Conservation (phyloP, 2,113 vertebrate species). For the Neodontobutis hainanensis region DNA sequence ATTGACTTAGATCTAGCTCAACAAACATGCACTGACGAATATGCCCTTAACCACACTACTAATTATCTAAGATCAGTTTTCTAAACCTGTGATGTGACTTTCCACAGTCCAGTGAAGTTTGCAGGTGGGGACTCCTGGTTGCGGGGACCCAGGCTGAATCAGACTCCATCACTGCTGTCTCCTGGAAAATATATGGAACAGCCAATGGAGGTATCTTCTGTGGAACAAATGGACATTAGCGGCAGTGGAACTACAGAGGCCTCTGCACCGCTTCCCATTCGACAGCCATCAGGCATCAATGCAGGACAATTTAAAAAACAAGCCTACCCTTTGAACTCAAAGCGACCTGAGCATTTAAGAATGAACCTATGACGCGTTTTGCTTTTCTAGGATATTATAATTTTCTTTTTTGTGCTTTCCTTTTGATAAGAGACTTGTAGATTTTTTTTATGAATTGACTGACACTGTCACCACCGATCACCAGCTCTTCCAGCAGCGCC, state of each 20-base stretch:
- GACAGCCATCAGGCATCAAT: slow-evolving; percentile 82
- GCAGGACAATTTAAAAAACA: slow-evolving; percentile 92
- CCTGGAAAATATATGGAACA: slow-evolving; percentile 73
- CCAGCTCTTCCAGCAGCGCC: slow-evolving; percentile 68
- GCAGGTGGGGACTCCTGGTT: slow-evolving; percentile 90
- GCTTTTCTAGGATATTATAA: slow-evolving; percentile 44
- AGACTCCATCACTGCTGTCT: slow-evolving; percentile 27
- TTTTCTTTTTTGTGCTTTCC: slow-evolving; percentile 20
- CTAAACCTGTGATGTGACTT: neutral
- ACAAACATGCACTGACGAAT: no score
- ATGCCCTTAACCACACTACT: no score
- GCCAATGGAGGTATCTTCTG: slow-evolving; percentile 87
- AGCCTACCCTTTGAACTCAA: slow-evolving; percentile 93
- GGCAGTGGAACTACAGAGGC: slow-evolving; percentile 84
- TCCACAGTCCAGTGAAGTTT: slow-evolving; percentile 91
- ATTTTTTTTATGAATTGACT: slow-evolving; percentile 41
- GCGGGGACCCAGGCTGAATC: slow-evolving; percentile 77
- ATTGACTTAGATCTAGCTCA: no score
- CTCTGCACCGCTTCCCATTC: slow-evolving; percentile 94
- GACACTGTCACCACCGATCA: slow-evolving; percentile 53
- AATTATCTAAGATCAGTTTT: no score
- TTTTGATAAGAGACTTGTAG: slow-evolving; percentile 48
- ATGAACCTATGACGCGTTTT: slow-evolving; percentile 98
- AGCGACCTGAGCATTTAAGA: slow-evolving; percentile 93
- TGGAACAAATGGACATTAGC: slow-evolving; percentile 94